Evolutionary conservation across 2,113 vertebrate species (phyloP), one percentile per base, ranked within the genome.

Genomic region (Anas platyrhynchos): DNA sequence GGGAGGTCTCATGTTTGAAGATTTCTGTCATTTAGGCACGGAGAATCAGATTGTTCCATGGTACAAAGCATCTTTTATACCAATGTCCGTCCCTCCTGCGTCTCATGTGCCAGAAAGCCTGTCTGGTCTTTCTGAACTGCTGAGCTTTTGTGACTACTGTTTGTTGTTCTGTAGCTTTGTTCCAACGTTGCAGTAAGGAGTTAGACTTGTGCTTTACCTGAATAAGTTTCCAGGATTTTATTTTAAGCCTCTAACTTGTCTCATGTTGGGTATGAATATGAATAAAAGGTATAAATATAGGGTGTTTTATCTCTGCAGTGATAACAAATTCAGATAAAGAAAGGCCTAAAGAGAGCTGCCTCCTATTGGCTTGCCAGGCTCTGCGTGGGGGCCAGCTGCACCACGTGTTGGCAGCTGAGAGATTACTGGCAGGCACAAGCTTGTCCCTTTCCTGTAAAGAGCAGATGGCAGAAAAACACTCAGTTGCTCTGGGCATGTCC

Each of bases 391-490:
- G 38, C 50, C 80, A 65, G 72, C 67, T 94, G 83, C n/a, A 83
- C 55, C 58, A 50, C 13, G 6, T 43, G 10, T 13, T 73, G 72
- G 76, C 90, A 88, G 76, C 79, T 91, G 86, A 68, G 79, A 86
- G 67, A 32, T 83, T 56, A 11, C 68, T 95, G 90, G 75, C 79
- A 88, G 55, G 46, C 44, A 41, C 26, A 9, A 56, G 13, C 62
- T 76, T 68, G 21, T 73, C 79, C 50, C 63, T 76, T 52, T 80
- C 54, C 59, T 77, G 14, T 26, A 54, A 90, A 80, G 76, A 83
- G 43, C 86, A 90, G 92, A 55, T 96, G 94, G 86, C 69, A 74
- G 61, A 58, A 80, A 88, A 61, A 34, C 44, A 31, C 36, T 46
- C 65, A 44, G 29, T 66, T 88, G 41, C 50, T 88, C 76, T 79